A percentile compares a stretch with the other conserved stretches of the same genome.
Conservation (phyloP, 2,113 vertebrate genomes). For the Alouatta palliata region DNA sequence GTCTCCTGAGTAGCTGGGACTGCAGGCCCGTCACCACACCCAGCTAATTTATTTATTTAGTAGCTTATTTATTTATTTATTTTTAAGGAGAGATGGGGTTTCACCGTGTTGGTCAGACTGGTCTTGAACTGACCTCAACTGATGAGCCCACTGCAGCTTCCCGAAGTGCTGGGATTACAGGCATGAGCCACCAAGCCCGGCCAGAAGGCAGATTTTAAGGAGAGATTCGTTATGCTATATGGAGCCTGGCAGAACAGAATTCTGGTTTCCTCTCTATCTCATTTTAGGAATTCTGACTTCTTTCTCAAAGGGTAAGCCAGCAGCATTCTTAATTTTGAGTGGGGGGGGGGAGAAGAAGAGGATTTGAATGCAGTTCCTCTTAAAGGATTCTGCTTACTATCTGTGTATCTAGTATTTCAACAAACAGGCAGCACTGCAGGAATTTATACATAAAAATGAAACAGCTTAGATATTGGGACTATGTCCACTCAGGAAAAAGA, state of each 20-base stretch:
- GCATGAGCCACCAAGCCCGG: too few species aligned
- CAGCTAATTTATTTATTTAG: too few species aligned
- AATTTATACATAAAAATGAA: neutral
- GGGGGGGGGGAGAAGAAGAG: neutral
- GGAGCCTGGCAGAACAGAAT: neutral
- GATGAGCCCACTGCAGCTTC: too few species aligned
- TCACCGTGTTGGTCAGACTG: too few species aligned
- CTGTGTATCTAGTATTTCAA: neutral
- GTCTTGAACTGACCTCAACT: too few species aligned
- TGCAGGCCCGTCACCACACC: too few species aligned
- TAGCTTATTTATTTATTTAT: too few species aligned
- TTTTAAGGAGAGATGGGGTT: too few species aligned
- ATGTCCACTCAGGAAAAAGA: neutral
- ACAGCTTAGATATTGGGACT: neutral
- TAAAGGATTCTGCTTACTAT: neutral
- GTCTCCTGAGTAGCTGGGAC: too few species aligned
- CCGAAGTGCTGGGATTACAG: too few species aligned
- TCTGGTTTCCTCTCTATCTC: neutral
- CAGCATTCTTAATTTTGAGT: neutral
- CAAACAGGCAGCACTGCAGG: neutral
- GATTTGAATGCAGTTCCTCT: neutral
- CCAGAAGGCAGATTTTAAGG: too few species aligned
- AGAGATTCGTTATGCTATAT: neutral
- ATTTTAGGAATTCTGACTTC: slow-evolving; percentile 1
- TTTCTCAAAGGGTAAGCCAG: neutral